These are phyloP conservation scores for Phalacrocorax brasilianus DNA, from an alignment of 2,113 vertebrate genomes.

Conservation along the genomic window DNA sequence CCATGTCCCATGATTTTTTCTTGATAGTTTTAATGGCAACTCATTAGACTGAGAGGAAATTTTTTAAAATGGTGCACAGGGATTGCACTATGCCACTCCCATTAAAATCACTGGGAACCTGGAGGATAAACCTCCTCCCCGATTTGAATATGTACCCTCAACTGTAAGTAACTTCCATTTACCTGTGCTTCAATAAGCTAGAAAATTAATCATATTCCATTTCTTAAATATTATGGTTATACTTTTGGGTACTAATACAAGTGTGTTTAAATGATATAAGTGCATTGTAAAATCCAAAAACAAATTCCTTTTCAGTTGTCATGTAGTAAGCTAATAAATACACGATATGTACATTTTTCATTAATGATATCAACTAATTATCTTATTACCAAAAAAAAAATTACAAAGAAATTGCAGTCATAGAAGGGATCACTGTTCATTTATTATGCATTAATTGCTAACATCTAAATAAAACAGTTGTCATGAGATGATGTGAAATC, in stretches of 20 bases:
- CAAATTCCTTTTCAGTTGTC: background rate
- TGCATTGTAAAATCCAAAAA: background rate
- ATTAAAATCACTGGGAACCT: background rate
- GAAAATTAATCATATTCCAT: background rate
- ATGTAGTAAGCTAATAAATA: background rate
- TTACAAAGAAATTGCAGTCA: conserved; percentile 9
- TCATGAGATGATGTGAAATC: conserved; percentile 17
- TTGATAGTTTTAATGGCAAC: background rate
- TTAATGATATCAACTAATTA: conserved; percentile 36
- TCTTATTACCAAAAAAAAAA: conserved; percentile 30
- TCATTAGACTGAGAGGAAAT: background rate
- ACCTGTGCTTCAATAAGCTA: background rate
- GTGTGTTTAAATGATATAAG: background rate
- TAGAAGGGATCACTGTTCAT: background rate
- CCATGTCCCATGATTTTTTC: background rate
- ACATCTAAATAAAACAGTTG: conserved; percentile 36
- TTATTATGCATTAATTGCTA: conserved; percentile 21
- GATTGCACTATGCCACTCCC: background rate
- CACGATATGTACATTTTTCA: background rate
- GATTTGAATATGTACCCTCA: background rate
- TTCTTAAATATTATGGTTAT: background rate
- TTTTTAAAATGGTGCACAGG: background rate
- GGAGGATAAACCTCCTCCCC: background rate
- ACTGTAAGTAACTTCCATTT: background rate
- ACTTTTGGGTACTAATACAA: background rate